Base-by-base conservation (phyloP, 2,113 vertebrate genomes). In the Seriola dumerili region DNA sequence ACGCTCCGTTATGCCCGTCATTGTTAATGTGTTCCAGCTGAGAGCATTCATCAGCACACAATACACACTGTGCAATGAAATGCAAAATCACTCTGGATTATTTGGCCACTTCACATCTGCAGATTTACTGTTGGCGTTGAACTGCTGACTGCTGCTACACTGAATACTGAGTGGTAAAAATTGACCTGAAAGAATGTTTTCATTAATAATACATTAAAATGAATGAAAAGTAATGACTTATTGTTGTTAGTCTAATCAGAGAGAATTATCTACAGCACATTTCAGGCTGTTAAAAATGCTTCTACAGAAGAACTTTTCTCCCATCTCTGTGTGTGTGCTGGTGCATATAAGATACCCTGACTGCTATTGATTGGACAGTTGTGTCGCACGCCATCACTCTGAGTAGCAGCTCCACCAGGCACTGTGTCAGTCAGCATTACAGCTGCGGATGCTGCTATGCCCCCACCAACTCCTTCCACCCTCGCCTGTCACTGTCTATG, bases 361-460 rank as follows among this genome's bases (percentile, higher is more conserved):
- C 57, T 86, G 67, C 46, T 72, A 73, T 61, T 83, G 85, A 92
- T 89, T 76, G 69, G 84, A 83, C 81, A 77, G 77, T 76, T 63
- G 73, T 75, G 82, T 85, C 44, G 17, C 72, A 79, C 72, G 62
- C 57, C 84, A 65, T 91, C 88, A 90, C 89, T 75, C 23, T 67
- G 84, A 83, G 85, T 68, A 85, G 72, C 86, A 66, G 85, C 83
- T 90, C 85, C 83, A 84, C 85, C 81, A 89, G 88, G 74, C 85
- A 75, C 67, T 14, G 75, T 78, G 90, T 93, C 91, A 92, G 80
- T 90, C 88, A 93, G 90, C 85, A 92, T 94, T 90, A 94, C 80
- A 83, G 76, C 83, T 40, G 67, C 83, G 76, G 85, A 85, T 40
- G 84, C 86, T 77, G 88, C 57, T 32, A 14, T 57, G 65, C 79